Conservation (phyloP, 2,888 invertebrate species). For the Mesoligia furuncula region DNA sequence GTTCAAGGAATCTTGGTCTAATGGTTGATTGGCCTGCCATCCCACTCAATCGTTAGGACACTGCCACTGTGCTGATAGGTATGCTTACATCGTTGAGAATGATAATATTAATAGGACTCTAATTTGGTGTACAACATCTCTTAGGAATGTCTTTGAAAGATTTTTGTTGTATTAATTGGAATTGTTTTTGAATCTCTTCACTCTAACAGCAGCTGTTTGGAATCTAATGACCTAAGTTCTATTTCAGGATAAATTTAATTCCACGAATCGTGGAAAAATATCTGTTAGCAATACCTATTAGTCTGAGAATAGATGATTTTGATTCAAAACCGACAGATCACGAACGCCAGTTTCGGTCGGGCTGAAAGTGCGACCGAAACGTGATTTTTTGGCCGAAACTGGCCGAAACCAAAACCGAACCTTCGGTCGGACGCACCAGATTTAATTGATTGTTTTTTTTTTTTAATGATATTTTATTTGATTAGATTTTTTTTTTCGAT, state of each 20-base stretch:
- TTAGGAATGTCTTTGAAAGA: no score
- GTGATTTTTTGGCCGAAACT: no score
- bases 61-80: background rate
- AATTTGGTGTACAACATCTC: background rate
- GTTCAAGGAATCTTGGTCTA: conserved; percentile 24
- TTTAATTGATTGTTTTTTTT: no score
- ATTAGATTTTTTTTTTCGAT: background rate
- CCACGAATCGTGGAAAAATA: background rate
- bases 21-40: background rate
- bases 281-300: background rate
- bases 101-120: background rate
- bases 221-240: background rate
- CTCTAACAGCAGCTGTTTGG: background rate
- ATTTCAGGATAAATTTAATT: background rate
- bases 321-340: no score
- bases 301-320: no score
- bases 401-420: no score
- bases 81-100: background rate
- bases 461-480: no score
- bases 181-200: background rate
- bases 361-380: no score
- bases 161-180: background rate
- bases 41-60: background rate
- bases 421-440: no score
- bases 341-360: no score